Base-by-base conservation (phyloP, 2,113 vertebrate genomes). In the Haliaeetus leucogaster region DNA sequence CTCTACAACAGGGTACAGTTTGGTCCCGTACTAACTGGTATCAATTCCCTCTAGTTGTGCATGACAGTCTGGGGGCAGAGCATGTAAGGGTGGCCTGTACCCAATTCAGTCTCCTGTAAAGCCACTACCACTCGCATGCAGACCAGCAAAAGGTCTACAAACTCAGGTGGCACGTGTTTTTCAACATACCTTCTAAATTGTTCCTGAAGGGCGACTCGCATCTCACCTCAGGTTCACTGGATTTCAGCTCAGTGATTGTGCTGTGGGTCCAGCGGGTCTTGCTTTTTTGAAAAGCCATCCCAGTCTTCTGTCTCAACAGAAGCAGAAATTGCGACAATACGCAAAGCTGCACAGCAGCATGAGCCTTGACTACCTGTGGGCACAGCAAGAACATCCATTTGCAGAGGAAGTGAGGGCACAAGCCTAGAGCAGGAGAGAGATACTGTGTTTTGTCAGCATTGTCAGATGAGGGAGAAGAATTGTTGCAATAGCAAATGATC, bases 261-360 rank as follows among this genome's bases (percentile, higher is more conserved):
- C 27, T 38, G 29, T 38, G 29, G 45, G 50, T 55, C 52, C 58
- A 17, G 45, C 1, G 5, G 29, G 34, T 47, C 72, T 70, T 52
- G 42, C 21, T 45, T 42, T 68, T 58, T 30, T 18, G 55, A 79
- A 58, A 34, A 52, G 48, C 48, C 42, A 47, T 40, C 34, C 55
- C 61, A 45, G 61, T 30, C 48, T 40, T 30, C 1, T 1, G 12
- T 68, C 61, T 36, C 55, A 53, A 18, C 19, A 53, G 59, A 72
- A 56, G 9, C 0, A 77, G 38, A 36, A 55, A 45, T 8, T 20
- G 16, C 2, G 3, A 42, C 48, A 25, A 29, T 16, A 53, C 1
- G 8, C 25, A 45, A 68, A 52, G 52, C 47, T 43, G 52, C n/a
- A 13, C 45, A 43, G 58, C 81, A 66, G n/a, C 19, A 20, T 2